These are phyloP conservation scores for Eledona agricola DNA, from an alignment of 2,888 invertebrate species.

Conservation along the genomic window DNA sequence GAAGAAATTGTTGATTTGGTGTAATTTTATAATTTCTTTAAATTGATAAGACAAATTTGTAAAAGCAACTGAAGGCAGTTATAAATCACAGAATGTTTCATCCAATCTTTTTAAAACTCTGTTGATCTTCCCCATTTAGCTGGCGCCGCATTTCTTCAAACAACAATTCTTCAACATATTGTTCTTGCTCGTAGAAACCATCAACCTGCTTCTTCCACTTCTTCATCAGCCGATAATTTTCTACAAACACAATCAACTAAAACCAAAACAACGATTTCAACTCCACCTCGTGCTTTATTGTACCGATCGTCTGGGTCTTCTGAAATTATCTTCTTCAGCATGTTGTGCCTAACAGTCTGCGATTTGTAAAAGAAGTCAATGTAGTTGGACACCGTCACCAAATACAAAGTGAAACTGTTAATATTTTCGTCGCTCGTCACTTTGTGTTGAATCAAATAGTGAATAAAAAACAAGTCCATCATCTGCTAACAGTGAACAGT, in stretches of 20 bases:
- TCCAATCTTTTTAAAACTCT: too few species aligned
- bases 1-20: too few species aligned
- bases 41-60: too few species aligned
- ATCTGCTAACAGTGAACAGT: slow-evolving; percentile 3
- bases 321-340: not conserved
- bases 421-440: slow-evolving; percentile 7
- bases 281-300: slow-evolving; percentile 16
- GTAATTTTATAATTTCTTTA: too few species aligned
- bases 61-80: too few species aligned
- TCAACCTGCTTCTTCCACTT: slow-evolving; percentile 10
- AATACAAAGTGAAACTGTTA: slow-evolving; percentile 3
- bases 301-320: slow-evolving; percentile 4
- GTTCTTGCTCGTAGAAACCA: slow-evolving; percentile 1
- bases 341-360: slow-evolving; percentile 6
- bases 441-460: slow-evolving; percentile 13
- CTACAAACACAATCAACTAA: too few species aligned
- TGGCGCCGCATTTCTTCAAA: not conserved
- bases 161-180: not conserved
- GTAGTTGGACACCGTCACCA: slow-evolving; percentile 10
- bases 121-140: slow-evolving; percentile 3
- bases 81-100: too few species aligned
- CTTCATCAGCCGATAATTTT: slow-evolving; percentile 16
- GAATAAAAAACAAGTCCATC: slow-evolving; percentile 11
- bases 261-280: too few species aligned
- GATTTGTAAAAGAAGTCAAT: slow-evolving; percentile 3